Percentiles rank a stretch among this genome's conserved stretches.
These are phyloP conservation scores for Chelon labrosus DNA, from an alignment of 2,797 vertebrate species.

Conservation along the genomic window DNA sequence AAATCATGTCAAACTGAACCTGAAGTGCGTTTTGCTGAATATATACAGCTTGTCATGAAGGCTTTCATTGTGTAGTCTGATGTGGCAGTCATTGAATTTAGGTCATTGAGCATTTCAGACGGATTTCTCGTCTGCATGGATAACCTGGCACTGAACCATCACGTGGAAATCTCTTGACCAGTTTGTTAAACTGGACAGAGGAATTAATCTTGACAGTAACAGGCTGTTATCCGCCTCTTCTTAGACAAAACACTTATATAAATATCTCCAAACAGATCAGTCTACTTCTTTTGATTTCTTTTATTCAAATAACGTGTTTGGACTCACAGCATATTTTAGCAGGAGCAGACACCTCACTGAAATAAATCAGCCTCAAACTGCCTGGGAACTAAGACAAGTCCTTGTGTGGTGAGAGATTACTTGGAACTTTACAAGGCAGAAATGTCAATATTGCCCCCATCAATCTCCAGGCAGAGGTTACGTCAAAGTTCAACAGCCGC, in stretches of 20 bases:
- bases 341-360: conserved; percentile 13
- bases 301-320: conserved; percentile 15
- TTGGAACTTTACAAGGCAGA: conserved; percentile 56
- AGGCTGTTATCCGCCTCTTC: not conserved
- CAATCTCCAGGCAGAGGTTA: conserved; percentile 51
- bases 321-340: not conserved
- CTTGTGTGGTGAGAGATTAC: conserved; percentile 54
- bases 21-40: conserved; percentile 28
- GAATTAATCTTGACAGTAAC: not conserved
- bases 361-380: conserved; percentile 32
- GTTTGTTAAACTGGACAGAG: conserved; percentile 21
- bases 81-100: conserved; percentile 38
- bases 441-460: conserved; percentile 65
- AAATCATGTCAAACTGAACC: conserved; percentile 33
- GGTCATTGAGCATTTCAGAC: conserved; percentile 50
- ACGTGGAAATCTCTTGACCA: conserved; percentile 17
- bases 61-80: conserved; percentile 32
- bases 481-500: conserved; percentile 53
- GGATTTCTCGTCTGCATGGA: conserved; percentile 28
- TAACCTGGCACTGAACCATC: conserved; percentile 30
- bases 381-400: conserved; percentile 42
- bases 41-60: conserved; percentile 16
- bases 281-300: not conserved
- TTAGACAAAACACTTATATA: not conserved
- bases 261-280: not conserved